These are phyloP conservation scores for Apogon talboti DNA, from an alignment of 2,797 vertebrate genomes.

Conservation along the genomic window DNA sequence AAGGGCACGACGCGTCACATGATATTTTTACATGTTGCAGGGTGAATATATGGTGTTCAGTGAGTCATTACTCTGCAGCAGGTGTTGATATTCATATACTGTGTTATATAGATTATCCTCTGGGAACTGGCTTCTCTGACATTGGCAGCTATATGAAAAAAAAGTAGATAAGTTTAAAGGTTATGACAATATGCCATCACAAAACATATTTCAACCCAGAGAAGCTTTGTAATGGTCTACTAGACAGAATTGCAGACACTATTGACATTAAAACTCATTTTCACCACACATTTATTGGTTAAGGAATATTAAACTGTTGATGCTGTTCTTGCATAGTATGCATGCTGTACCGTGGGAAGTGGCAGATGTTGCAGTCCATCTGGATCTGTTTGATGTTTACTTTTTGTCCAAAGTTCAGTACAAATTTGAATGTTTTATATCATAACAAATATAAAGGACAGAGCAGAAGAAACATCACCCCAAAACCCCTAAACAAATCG, in stretches of 20 bases:
- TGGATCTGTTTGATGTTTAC: not conserved
- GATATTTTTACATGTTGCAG: constrained; percentile 21
- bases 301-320: too few species aligned
- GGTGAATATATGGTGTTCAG: constrained; percentile 29
- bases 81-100: constrained; percentile 47
- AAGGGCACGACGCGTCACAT: constrained; percentile 21
- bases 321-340: not conserved
- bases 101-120: constrained; percentile 22
- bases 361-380: not conserved
- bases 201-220: not conserved
- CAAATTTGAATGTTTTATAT: too few species aligned
- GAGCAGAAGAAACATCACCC: not conserved
- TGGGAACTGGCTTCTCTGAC: constrained; percentile 18
- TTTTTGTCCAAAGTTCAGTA: not conserved
- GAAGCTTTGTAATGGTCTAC: not conserved
- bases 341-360: not conserved
- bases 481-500: not conserved
- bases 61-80: constrained; percentile 16
- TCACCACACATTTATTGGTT: too few species aligned
- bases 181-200: not conserved
- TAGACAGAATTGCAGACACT: too few species aligned
- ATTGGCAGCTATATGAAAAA: constrained; percentile 2
- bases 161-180: constrained; percentile 22
- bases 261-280: too few species aligned
- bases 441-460: too few species aligned